phyloP scores from a whole-genome alignment of 2,113 vertebrate species.

The Pristiophorus japonicus region DNA sequence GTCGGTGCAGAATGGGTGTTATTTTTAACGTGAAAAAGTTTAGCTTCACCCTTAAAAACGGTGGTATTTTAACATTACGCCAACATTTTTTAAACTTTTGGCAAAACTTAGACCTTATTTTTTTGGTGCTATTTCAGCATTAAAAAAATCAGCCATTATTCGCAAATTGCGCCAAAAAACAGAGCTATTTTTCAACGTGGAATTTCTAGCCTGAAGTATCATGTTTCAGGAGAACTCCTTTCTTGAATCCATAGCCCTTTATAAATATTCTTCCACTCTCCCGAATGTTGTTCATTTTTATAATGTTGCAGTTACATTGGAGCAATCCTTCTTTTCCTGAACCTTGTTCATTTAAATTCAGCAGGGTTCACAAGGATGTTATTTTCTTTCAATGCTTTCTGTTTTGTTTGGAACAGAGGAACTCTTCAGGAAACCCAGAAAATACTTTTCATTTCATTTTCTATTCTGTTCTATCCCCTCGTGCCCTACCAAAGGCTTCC shows the following conservation, averaged over 20 bases:
- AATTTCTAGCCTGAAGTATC: no score
- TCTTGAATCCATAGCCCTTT: background rate
- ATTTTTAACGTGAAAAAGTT: no score
- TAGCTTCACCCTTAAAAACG: no score
- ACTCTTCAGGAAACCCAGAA: background rate
- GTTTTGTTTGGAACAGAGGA: background rate
- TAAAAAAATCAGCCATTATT: no score
- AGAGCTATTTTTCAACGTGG: no score
- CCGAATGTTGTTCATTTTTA: background rate
- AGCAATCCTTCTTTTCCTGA: background rate
- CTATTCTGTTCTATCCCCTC: background rate
- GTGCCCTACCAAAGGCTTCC: background rate
- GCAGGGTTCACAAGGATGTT: background rate
- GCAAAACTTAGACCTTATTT: no score
- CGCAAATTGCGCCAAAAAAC: no score
- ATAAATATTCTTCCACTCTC: background rate
- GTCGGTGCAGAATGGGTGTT: no score
- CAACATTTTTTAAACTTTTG: no score
- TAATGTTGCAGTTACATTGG: background rate
- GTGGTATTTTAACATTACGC: no score
- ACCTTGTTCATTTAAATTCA: background rate
- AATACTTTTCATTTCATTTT: background rate
- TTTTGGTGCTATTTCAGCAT: no score
- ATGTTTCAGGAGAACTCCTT: background rate
- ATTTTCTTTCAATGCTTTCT: background rate